A percentile compares a stretch with the other conserved stretches of the same genome.
These are phyloP conservation scores for Hirtodrosophila duncani DNA, from an alignment of 2,888 invertebrate species.

Conservation along the genomic window DNA sequence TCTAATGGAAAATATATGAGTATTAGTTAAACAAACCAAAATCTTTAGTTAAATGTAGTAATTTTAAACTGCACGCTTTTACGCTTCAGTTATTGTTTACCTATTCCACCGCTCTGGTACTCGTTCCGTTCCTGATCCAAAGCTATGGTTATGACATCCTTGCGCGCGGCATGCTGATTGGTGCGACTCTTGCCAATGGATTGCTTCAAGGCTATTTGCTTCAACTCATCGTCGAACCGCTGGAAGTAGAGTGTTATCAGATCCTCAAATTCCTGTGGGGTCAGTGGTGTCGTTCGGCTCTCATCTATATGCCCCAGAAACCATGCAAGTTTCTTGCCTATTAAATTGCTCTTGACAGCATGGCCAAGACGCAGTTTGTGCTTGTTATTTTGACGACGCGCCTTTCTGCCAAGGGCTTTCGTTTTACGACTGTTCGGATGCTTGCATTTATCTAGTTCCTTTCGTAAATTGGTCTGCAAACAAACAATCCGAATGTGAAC, in stretches of 20 bases:
- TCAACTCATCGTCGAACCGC: slow-evolving; percentile 87
- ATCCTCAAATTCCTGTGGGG: slow-evolving; percentile 81
- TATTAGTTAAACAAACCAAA: no score
- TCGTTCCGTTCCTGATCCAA: slow-evolving; percentile 86
- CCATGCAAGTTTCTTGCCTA: slow-evolving; percentile 88
- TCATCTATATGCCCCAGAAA: slow-evolving; percentile 83
- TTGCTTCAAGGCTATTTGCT: slow-evolving; percentile 88
- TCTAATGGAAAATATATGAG: no score
- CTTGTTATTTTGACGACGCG: slow-evolving; percentile 80
- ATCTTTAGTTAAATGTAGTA: no score
- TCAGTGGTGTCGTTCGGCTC: slow-evolving; percentile 79
- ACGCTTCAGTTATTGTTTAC: slow-evolving; percentile 76
- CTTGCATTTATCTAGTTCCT: slow-evolving; percentile 81
- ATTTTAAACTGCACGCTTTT: no score
- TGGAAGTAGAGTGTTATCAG: slow-evolving; percentile 80
- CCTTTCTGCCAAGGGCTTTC: slow-evolving; percentile 84
- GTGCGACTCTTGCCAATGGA: slow-evolving; percentile 84
- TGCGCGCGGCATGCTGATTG: slow-evolving; percentile 88
- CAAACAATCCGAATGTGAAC: no score
- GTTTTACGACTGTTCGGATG: slow-evolving; percentile 94
- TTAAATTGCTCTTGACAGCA: slow-evolving; percentile 85
- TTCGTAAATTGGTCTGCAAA: slow-evolving; percentile 79
- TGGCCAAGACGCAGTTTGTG: slow-evolving; percentile 79
- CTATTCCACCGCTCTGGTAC: slow-evolving; percentile 87
- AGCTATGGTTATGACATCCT: slow-evolving; percentile 88